Evolutionary conservation across 1,140 invertebrate species (phyloP), one percentile per base, ranked within the genome.

Genomic region (Tetragonula clypearis): DNA sequence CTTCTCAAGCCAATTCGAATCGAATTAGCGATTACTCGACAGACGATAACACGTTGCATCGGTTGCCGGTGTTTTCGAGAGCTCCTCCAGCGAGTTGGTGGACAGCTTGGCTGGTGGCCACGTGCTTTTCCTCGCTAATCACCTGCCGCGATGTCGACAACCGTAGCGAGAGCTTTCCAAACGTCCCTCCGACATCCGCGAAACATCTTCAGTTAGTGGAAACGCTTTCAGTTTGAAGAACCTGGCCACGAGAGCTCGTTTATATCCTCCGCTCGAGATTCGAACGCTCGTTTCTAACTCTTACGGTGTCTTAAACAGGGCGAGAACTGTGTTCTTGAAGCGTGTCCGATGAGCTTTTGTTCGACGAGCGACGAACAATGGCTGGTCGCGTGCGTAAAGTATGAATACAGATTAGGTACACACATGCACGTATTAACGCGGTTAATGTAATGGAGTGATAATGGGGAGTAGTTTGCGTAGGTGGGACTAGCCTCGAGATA

Each of bases 121-220:
- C 62, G 62, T 68, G 60, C 60, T 79, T 87, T 62, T 77, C 79
- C 66, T 71, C 69, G 53, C 62, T 86, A 87, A 87, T 87, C 84
- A 81, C 66, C 23, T 35, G 26, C 68, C 73, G 75, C 58, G 66
- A 23, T 73, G 60, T 55, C 60, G 65, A 80, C 68, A 58, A 41
- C 58, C n/a, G 19, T 11, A 17, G 73, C 21, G 71, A 87, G 79
- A 79, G 80, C 62, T 76, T 79, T 84, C 75, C 73, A 84, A 87
- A 41, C 23, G 41, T n/a, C 41, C 56, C 72, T 30, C 41, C 35
- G 26, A 73, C 15, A 58, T 49, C 14, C 23, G n/a, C 26, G 53
- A 1, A 82, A 55, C 66, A 6, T 55, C 71, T 82, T 41, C 2
- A 75, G 26, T 15, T 53, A 8, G 19, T 65, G n/a, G 35, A 58